These are phyloP conservation scores for Lampris megalopsis DNA, from an alignment of 2,113 vertebrate species.

Conservation along the genomic window DNA sequence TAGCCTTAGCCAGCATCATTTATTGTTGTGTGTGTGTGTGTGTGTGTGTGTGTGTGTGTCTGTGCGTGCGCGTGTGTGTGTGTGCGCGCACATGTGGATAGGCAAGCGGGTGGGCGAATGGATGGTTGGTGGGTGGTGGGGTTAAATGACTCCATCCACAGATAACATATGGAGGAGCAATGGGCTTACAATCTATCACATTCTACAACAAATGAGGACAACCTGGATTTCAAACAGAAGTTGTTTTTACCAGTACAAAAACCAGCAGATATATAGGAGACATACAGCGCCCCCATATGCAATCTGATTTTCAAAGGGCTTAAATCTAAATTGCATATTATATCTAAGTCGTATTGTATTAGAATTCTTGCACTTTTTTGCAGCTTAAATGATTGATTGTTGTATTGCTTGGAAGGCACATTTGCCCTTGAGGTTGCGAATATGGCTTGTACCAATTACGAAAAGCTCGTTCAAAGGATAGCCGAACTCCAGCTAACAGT, in stretches of 20 bases:
- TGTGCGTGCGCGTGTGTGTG: no score
- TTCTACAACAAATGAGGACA: conserved; percentile 72
- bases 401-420: no score
- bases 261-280: conserved; percentile 48
- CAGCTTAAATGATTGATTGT: no score
- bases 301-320: conserved; percentile 44
- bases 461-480: no score
- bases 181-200: conserved; percentile 73
- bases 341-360: no score
- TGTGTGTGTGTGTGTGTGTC: background rate
- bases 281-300: conserved; percentile 29
- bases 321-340: conserved; percentile 30
- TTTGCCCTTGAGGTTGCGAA: no score
- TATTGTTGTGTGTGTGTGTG: conserved; percentile 59
- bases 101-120: background rate
- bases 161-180: conserved; percentile 76
- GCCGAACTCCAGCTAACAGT: no score
- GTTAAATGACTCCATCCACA: conserved; percentile 64
- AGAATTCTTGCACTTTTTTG: no score
- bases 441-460: no score
- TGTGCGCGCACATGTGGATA: no score
- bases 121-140: conserved; percentile 34
- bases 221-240: conserved; percentile 66
- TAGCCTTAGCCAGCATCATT: conserved; percentile 64
- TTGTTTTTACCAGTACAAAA: conserved; percentile 54